A percentile compares a stretch with the other conserved stretches of the same genome.
These are phyloP conservation scores for Choloepus didactylus DNA, from an alignment of 2,797 vertebrate species.

Conservation along the genomic window DNA sequence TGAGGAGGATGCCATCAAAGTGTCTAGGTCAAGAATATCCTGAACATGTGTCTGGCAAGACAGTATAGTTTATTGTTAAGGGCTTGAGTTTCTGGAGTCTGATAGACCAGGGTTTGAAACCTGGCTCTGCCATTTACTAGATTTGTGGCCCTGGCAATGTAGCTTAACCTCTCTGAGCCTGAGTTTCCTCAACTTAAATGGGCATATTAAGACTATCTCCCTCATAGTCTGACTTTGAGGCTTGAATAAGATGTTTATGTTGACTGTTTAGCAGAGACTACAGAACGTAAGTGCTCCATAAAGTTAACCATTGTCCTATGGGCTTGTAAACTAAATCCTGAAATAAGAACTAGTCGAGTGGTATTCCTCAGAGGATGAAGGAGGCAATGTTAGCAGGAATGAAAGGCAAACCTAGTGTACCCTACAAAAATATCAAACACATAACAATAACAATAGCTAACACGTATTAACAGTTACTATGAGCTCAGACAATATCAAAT, in stretches of 20 bases:
- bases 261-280: background rate
- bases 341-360: conserved; percentile 22
- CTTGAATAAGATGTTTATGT: background rate
- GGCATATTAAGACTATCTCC: background rate
- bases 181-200: conserved; percentile 14
- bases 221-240: conserved; percentile 19
- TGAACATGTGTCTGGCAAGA: background rate
- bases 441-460: conserved; percentile 17
- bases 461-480: background rate
- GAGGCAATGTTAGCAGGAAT: background rate
- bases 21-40: background rate
- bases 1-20: conserved; percentile 42
- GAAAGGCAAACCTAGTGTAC: conserved; percentile 31
- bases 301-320: background rate
- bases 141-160: background rate
- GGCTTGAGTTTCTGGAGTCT: background rate
- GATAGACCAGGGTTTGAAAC: background rate
- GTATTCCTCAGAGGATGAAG: background rate
- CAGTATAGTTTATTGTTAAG: background rate
- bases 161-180: background rate
- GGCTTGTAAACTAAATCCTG: background rate
- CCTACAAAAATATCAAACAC: background rate
- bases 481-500: background rate
- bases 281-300: background rate
- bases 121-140: background rate